Evolutionary conservation across 1,140 invertebrate species (phyloP).

Genomic region (Drosophila rufa): DNA sequence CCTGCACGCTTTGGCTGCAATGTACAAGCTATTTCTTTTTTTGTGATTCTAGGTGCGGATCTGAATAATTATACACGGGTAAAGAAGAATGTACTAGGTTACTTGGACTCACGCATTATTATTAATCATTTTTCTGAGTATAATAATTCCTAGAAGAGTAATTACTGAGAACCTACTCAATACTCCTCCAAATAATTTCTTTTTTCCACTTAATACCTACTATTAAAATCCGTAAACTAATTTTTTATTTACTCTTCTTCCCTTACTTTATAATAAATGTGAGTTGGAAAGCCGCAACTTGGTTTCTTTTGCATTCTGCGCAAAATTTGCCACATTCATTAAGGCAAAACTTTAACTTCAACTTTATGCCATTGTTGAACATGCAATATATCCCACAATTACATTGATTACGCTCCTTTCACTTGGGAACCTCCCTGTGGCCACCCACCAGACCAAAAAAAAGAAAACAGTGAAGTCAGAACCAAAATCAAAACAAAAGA

Average conservation of each 20-base stretch:
- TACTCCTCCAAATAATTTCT: not conserved
- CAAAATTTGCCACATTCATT: constrained; percentile 44
- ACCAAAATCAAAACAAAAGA: constrained; percentile 49
- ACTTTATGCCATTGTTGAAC: constrained; percentile 27
- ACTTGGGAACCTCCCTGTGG: not conserved
- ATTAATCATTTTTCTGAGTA: not conserved
- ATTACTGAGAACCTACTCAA: no score
- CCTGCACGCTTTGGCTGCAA: no score
- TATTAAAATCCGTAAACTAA: not conserved
- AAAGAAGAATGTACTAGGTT: no score
- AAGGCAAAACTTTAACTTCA: constrained; percentile 40
- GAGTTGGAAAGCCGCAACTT: not conserved
- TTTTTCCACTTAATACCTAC: not conserved
- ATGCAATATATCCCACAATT: constrained; percentile 53
- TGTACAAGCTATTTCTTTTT: not conserved
- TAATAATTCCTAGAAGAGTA: not conserved
- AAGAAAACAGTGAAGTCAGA: constrained; percentile 29
- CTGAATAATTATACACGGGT: no score
- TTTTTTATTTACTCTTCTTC: not conserved
- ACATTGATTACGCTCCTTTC: constrained; percentile 48
- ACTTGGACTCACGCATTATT: no score
- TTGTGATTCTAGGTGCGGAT: no score
- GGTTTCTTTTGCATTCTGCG: constrained; percentile 13
- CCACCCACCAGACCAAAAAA: not conserved
- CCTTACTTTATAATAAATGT: not conserved